Base-by-base conservation (phyloP, 2,113 vertebrate species). In the Channa argus region DNA sequence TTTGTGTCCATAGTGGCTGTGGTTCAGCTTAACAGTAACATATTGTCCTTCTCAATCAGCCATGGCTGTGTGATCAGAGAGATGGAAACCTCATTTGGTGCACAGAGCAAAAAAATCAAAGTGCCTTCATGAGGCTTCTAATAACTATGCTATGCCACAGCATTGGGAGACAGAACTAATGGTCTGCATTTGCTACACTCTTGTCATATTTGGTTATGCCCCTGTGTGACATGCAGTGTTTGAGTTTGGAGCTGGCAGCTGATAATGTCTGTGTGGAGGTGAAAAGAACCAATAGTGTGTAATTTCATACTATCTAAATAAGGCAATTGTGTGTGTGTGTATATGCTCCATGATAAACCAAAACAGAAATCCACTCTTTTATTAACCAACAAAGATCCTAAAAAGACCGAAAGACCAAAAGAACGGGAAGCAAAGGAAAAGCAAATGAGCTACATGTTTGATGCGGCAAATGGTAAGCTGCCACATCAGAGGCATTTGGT, bases 31-130 rank as follows among this genome's bases (percentile, higher is more conserved):
- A 84, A 86, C 89, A 86, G 80, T 81, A 59, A 81, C 78, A 56
- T 72, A 86, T 88, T 90, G 86, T 88, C 71, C 73, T 62, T 65
- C 66, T 83, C 83, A 72, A 84, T 86, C 83, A 75, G 79, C 63
- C 58, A 1, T 44, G 71, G 71, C 83, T 46, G 36, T 2, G 71
- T 79, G 84, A 89, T 90, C 83, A 88, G 50, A 85, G 75, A 59
- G 78, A 79, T 61, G 68, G 51, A 71, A 84, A 60, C 74, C 3
- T 7, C 52, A 41, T 84, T 85, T 62, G 71, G 60, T 38, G 77
- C 80, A 51, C 53, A 72, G 67, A 84, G 82, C 75, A 41, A 70
- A 60, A 64, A 65, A 63, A 74, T 77, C 81, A 88, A 87, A 87
- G 86, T 64, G 74, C 78, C 84, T 84, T 69, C 63, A 49, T 33